Base-by-base conservation (phyloP, 2,888 invertebrate species). In the Abrostola triplasia region DNA sequence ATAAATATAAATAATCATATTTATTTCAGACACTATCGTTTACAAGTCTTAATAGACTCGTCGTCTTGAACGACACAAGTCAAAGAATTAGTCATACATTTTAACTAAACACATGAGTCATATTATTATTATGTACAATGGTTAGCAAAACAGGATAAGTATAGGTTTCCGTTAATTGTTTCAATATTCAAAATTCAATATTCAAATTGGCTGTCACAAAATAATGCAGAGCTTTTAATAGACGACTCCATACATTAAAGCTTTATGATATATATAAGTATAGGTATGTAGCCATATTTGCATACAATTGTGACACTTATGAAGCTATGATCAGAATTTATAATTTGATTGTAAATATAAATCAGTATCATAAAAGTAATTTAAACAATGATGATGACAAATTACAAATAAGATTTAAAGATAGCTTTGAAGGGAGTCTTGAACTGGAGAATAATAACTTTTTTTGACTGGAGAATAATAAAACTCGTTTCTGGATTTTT, bases 291-390 rank as follows among this genome's bases (percentile, higher is more conserved):
- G 48, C 60, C 47, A 52, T 69, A 84, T 86, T 84, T 78, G 80
- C 86, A 86, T 84, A 86, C 86, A 86, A 86, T 86, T 68, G 83
- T 69, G 69, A 70, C 67, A 76, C 67, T 76, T 81, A 76, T 59
- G 62, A 62, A 64, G 64, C 49, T 67, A 74, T 80, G 80, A 55
- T 62, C 59, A 67, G 83, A 83, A 78, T 80, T 49, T 65, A 62
- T 68, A 61, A 51, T 59, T 12, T 11, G 5, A 50, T 7, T 62
- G 57, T 50, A 57, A 52, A 63, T 67, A 59, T 48, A 48, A 64
- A n/a, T 59, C 37, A 38, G 37, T 56, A 9, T 64, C 36, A 48
- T 41, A 12, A 59, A 63, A 68, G 36, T 40, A 36, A 51, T 24
- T 52, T n/a, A 12, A 38, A 53, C 5, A 1, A 59, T 53, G 58